Conservation (phyloP, 2,888 invertebrate genomes). For the Xestia sexstrigata region DNA sequence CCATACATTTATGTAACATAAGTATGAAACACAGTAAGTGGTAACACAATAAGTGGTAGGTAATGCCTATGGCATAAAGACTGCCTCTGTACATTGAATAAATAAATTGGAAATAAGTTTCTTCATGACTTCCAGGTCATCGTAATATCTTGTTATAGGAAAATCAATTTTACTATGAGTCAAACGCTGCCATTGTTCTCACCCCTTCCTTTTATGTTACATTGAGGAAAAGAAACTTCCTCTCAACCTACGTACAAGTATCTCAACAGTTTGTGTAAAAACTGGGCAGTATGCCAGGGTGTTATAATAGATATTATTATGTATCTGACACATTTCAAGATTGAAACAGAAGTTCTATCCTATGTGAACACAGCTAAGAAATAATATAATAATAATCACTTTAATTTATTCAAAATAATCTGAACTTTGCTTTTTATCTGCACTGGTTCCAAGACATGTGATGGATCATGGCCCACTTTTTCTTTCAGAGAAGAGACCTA, state of each 20-base stretch:
- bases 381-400: background rate
- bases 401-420: background rate
- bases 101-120: background rate
- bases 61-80: background rate
- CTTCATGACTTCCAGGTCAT: background rate
- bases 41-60: too few species aligned
- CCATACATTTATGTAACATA: background rate
- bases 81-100: background rate
- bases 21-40: too few species aligned
- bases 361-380: background rate
- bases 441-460: background rate
- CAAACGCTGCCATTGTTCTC: conserved; percentile 43
- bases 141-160: background rate
- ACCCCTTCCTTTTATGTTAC: conserved; percentile 33
- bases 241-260: conserved; percentile 24
- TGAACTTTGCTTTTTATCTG: background rate
- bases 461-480: background rate
- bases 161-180: conserved; percentile 9
- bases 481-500: background rate
- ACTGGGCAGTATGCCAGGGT: conserved; percentile 55
- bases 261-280: conserved; percentile 24
- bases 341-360: conserved; percentile 17
- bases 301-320: conserved; percentile 34
- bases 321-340: background rate
- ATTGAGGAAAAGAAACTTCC: conserved; percentile 35